These are phyloP conservation scores for Acanthurus leucopareius DNA, from an alignment of 2,797 vertebrate species.

Conservation along the genomic window DNA sequence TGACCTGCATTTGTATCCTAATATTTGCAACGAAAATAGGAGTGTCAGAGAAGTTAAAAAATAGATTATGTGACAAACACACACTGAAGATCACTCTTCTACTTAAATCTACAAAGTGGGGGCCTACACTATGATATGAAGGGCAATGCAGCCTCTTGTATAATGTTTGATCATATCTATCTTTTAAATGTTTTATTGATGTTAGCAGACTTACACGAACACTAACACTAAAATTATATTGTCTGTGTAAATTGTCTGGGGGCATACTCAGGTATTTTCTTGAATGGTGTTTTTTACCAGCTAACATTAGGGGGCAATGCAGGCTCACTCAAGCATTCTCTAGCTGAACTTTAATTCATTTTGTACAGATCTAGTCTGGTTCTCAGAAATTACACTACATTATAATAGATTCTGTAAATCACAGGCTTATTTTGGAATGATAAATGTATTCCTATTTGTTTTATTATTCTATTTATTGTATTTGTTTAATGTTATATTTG, in stretches of 20 bases:
- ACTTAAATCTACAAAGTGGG: neutral
- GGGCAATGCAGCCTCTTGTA: neutral
- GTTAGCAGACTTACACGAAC: neutral
- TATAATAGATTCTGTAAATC: neutral
- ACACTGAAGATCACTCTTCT: neutral
- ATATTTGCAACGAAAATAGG: neutral
- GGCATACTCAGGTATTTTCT: neutral
- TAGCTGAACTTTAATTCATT: neutral
- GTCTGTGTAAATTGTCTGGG: neutral
- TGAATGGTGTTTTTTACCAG: conserved; percentile 17
- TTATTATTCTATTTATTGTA: neutral
- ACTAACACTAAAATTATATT: neutral
- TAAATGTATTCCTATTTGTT: neutral
- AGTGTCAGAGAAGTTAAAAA: neutral
- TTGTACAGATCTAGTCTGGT: neutral
- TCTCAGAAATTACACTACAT: conserved; percentile 9
- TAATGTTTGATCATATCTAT: neutral
- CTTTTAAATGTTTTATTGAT: neutral
- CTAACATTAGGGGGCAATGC: conserved; percentile 57
- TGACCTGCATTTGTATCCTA: neutral
- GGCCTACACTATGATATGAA: neutral
- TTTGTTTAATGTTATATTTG: neutral
- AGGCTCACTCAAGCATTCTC: conserved; percentile 23
- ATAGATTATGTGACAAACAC: neutral
- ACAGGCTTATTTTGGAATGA: neutral